Percentiles rank a stretch among this genome's conserved stretches.
Evolutionary conservation across 2,888 invertebrate species (phyloP).

Genomic region (Thymelicus sylvestris): DNA sequence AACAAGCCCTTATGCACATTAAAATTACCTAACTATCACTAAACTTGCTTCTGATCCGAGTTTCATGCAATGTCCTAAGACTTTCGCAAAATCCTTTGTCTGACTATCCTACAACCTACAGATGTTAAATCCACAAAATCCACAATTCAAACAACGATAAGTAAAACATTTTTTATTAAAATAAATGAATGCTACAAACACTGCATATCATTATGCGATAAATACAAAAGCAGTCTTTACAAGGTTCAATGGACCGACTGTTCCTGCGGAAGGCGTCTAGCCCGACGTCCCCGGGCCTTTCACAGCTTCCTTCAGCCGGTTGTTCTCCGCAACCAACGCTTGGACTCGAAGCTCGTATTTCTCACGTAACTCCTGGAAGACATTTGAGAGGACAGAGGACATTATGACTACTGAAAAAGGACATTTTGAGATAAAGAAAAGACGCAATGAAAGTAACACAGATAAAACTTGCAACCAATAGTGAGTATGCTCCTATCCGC

Average conservation of each 20-base stretch:
- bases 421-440: no score
- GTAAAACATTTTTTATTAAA: constrained; percentile 25
- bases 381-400: no score
- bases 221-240: constrained; percentile 33
- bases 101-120: no score
- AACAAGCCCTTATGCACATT: no score
- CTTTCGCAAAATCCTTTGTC: no score
- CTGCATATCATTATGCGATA: constrained; percentile 30
- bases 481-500: no score
- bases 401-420: no score
- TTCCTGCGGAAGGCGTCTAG: background rate
- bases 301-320: constrained; percentile 58
- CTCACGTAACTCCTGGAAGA: constrained; percentile 84
- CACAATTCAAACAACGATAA: background rate
- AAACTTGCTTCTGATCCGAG: no score
- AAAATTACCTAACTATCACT: no score
- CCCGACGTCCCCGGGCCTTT: constrained; percentile 19
- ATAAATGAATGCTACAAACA: constrained; percentile 32
- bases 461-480: no score
- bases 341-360: constrained; percentile 88
- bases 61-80: no score
- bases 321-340: constrained; percentile 82
- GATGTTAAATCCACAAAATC: background rate
- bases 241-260: background rate
- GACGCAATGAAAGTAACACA: no score